These are phyloP conservation scores for Bombus breviceps DNA, from an alignment of 1,140 invertebrate genomes.

Conservation along the genomic window DNA sequence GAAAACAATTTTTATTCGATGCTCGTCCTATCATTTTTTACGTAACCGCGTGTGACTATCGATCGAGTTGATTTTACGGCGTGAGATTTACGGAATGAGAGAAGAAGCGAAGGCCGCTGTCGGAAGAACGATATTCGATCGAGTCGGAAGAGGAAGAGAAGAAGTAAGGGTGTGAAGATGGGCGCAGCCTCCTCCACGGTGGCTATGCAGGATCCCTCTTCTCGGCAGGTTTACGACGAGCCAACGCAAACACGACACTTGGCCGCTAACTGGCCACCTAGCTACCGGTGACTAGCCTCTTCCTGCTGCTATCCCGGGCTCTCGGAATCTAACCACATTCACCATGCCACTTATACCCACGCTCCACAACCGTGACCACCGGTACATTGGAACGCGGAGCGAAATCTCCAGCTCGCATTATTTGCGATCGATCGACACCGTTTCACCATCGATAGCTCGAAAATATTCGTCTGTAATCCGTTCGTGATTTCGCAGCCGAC, in stretches of 20 bases:
- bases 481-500: background rate
- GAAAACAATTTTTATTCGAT: background rate
- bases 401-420: background rate
- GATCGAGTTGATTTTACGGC: constrained; percentile 9
- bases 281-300: constrained; percentile 71
- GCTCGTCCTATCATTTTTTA: background rate
- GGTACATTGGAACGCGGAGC: background rate
- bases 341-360: background rate
- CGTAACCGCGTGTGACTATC: background rate
- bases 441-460: no score
- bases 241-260: constrained; percentile 75
- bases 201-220: constrained; percentile 26
- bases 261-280: constrained; percentile 76
- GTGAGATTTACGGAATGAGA: background rate
- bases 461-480: background rate
- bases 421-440: background rate
- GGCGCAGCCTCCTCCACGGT: constrained; percentile 44
- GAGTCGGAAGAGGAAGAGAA: constrained; percentile 28
- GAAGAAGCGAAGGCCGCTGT: background rate
- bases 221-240: constrained; percentile 76
- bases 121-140: constrained; percentile 26
- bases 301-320: constrained; percentile 41
- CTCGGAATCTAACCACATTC: constrained; percentile 46
- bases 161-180: constrained; percentile 46
- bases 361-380: background rate